Conservation (phyloP, 2,888 invertebrate species). For the Pseudeuparius sepicola region DNA sequence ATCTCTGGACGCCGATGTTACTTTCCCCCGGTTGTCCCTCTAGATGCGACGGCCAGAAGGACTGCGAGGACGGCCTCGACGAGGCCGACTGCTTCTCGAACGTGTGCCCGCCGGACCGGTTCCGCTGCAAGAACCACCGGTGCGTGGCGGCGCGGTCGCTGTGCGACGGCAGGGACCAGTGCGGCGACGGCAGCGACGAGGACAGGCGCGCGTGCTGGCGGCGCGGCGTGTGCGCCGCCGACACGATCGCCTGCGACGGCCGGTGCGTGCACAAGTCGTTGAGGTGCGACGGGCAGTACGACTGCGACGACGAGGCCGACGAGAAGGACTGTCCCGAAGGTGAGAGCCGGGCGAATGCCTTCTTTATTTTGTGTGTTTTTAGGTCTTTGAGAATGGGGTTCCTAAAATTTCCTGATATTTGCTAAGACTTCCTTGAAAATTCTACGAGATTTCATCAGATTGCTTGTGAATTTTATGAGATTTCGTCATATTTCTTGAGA, state of each 20-base stretch:
- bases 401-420: too few species aligned
- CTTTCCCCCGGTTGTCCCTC: too few species aligned
- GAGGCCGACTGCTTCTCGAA: conserved; percentile 39
- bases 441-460: too few species aligned
- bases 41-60: conserved; percentile 56
- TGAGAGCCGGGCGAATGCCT: too few species aligned
- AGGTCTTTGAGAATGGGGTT: too few species aligned
- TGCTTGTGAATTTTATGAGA: too few species aligned
- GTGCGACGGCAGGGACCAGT: conserved; percentile 70
- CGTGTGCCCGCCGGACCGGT: conserved; percentile 41
- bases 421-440: too few species aligned
- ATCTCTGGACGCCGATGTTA: too few species aligned
- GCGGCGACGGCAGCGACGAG: conserved; percentile 67
- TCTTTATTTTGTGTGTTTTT: too few species aligned
- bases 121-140: conserved; percentile 36
- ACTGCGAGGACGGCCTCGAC: conserved; percentile 55
- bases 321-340: conserved; percentile 33
- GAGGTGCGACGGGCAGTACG: conserved; percentile 47
- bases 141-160: conserved; percentile 35
- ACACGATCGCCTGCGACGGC: conserved; percentile 41
- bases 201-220: conserved; percentile 29
- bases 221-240: conserved; percentile 33
- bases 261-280: conserved; percentile 47
- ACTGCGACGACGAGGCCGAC: conserved; percentile 46
- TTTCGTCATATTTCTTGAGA: too few species aligned